Base-by-base conservation (phyloP, 2,113 vertebrate species). In the Chamaetylas fuelleborni region DNA sequence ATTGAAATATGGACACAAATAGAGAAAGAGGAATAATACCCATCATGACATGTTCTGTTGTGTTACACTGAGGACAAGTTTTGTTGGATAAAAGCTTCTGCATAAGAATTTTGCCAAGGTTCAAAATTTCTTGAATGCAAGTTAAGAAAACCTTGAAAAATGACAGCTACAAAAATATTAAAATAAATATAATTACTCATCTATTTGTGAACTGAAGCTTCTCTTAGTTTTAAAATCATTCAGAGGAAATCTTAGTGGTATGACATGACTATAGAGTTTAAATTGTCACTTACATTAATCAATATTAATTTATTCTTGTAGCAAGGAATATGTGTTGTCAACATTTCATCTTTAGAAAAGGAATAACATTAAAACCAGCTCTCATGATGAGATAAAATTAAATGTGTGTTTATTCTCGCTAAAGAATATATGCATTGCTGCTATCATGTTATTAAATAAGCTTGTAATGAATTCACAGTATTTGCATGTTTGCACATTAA, bases 281-380 rank as follows among this genome's bases (percentile, higher is more conserved):
- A 82, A 89, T 81, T 78, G 12, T 72, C 40, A 53, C 34, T 43
- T 8, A 29, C 14, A n/a, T 33, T 84, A 92, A 88, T 91, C 51
- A 92, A 79, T 85, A 81, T 84, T 84, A n/a, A 92, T 86, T 92
- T 93, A 73, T 86, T 89, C 66, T 81, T 79, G 50, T 11, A 74
- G 18, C 19, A 65, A 81, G 51, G 51, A 83, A 76, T 51, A 40
- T 13, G n/a, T 25, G 33, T 61, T 85, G 73, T 45, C 70, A 91
- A 76, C 48, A 80, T 69, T 81, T 91, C n/a, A 48, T 66, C 65
- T 84, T 81, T 78, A 26, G n/a, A 78, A 93, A 87, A 85, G 23
- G 11, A 71, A 62, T 2, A 4, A 33, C 11, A 33, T 42, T 76
- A 58, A 67, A 92, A 85, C 9, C 19, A 47, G 17, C 28, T 72